Evolutionary conservation across 2,113 vertebrate genomes (phyloP).

Genomic region (Phalacrocorax brasilianus): DNA sequence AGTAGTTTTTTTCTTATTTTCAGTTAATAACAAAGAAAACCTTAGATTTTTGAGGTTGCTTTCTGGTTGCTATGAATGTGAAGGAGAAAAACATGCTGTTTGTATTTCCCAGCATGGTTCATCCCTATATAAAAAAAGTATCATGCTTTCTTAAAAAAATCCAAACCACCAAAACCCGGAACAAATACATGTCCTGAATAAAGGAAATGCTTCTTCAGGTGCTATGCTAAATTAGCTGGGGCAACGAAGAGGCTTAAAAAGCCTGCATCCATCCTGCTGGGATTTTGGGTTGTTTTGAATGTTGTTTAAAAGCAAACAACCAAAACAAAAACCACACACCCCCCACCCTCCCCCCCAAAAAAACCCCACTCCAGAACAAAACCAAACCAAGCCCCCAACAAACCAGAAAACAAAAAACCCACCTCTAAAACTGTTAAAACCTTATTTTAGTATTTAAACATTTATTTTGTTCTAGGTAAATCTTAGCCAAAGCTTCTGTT

Average conservation of each 20-base stretch:
- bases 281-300: neutral
- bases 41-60: neutral
- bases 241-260: neutral
- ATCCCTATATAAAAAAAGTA: neutral
- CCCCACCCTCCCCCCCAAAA: neutral
- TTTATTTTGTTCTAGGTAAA: neutral
- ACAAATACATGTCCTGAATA: neutral
- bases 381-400: fast-evolving
- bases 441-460: neutral
- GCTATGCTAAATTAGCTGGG: neutral
- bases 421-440: neutral
- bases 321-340: neutral
- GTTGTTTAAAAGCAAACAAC: neutral
- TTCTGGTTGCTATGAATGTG: neutral
- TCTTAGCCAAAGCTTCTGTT: neutral
- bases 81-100: neutral
- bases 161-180: neutral
- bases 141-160: neutral
- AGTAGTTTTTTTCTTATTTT: neutral
- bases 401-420: neutral
- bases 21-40: neutral
- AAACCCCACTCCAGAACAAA: no score
- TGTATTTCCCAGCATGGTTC: neutral
- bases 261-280: neutral
- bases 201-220: neutral